Conservation (phyloP, 2,888 invertebrate genomes). For the Allacma fusca region DNA sequence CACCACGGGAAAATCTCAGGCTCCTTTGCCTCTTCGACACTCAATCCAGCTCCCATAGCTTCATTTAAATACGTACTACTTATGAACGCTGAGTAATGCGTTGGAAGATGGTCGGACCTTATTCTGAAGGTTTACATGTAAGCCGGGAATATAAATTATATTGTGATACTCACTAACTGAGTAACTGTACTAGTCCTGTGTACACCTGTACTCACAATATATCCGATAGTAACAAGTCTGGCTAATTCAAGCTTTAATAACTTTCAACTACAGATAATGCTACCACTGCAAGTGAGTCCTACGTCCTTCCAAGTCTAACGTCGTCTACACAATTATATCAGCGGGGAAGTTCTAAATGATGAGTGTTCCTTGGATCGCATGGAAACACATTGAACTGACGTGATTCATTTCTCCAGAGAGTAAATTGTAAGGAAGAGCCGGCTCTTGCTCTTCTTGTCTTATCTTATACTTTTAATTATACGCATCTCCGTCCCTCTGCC, state of each 20-base stretch:
- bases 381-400: neutral
- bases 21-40: slow-evolving; percentile 12
- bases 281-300: no score
- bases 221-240: no score
- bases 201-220: no score
- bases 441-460: neutral
- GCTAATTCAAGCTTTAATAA: no score
- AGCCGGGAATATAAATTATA: no score
- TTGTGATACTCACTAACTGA: no score
- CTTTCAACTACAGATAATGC: no score
- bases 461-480: slow-evolving; percentile 42
- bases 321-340: no score
- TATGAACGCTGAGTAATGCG: neutral
- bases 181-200: no score
- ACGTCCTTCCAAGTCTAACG: no score
- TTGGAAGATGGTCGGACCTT: no score
- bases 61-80: neutral
- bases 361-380: neutral
- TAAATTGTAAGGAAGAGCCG: neutral
- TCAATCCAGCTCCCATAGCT: neutral
- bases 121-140: no score
- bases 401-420: slow-evolving; percentile 8
- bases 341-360: neutral
- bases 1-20: slow-evolving; percentile 43
- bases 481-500: neutral